These are phyloP conservation scores for Lymantria monacha DNA, from an alignment of 2,888 invertebrate species.

Conservation along the genomic window DNA sequence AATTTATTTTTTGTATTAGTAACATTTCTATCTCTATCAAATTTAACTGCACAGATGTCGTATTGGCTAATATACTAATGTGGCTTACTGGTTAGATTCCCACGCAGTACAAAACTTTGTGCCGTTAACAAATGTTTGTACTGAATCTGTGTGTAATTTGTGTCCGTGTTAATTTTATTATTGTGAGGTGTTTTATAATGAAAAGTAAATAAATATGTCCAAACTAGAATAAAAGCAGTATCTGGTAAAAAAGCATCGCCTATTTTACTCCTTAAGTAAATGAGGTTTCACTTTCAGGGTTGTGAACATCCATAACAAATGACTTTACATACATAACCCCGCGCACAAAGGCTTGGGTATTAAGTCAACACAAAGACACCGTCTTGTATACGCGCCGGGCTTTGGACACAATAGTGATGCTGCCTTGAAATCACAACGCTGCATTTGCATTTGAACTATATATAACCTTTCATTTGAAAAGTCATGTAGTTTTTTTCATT, in stretches of 20 bases:
- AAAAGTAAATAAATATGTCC: too few relatives aligned
- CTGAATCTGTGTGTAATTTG: too few relatives aligned
- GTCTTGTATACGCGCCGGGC: slow-evolving; percentile 28
- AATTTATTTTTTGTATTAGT: too few relatives aligned
- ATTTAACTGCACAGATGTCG: too few relatives aligned
- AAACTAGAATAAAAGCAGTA: background rate
- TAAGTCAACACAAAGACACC: slow-evolving; percentile 35
- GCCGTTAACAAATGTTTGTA: too few relatives aligned
- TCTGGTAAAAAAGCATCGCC: background rate
- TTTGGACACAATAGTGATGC: slow-evolving; percentile 24
- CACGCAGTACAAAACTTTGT: too few relatives aligned
- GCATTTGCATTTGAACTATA: slow-evolving; percentile 19
- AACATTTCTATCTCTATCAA: too few relatives aligned
- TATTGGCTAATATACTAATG: too few relatives aligned
- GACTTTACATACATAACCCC: slow-evolving; percentile 20
- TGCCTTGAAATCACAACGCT: slow-evolving; percentile 17
- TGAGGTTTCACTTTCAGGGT: slow-evolving; percentile 17
- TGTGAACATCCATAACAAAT: slow-evolving; percentile 33
- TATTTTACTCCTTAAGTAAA: background rate
- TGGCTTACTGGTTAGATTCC: too few relatives aligned
- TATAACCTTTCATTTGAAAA: slow-evolving; percentile 23
- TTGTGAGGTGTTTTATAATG: too few relatives aligned
- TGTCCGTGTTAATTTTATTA: too few relatives aligned
- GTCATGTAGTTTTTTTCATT: background rate
- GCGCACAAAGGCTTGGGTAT: slow-evolving; percentile 28